phyloP scores from a whole-genome alignment of 2,888 invertebrate genomes.

The Callinectes sapidus region DNA sequence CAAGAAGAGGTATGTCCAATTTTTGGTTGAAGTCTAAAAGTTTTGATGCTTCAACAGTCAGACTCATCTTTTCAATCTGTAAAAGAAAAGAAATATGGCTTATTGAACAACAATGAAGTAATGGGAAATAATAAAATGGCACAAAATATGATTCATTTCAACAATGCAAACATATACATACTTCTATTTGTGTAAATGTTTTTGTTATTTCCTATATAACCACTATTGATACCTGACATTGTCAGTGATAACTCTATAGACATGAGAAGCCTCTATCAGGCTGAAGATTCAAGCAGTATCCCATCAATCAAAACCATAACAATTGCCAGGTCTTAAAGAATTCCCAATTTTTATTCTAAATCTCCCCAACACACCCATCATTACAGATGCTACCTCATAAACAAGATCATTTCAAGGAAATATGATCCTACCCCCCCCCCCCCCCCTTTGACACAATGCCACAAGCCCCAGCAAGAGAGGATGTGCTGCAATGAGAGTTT shows the following conservation, averaged over 20 bases:
- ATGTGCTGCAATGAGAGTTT: neutral
- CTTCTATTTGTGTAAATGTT: no score
- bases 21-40: conserved; percentile 97
- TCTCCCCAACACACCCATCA: neutral
- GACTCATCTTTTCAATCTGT: conserved; percentile 67
- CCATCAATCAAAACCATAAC: no score
- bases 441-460: neutral
- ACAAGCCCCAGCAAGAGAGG: neutral
- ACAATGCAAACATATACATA: no score
- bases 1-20: conserved; percentile 94
- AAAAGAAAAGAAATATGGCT: conserved; percentile 13
- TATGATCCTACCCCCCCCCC: neutral
- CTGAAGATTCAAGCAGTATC: no score
- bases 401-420: neutral
- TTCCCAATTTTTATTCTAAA: no score
- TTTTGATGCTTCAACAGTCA: conserved; percentile 76
- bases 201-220: no score
- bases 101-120: neutral
- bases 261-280: no score
- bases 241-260: no score
- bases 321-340: no score
- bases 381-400: neutral
- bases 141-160: neutral
- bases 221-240: no score
- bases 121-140: neutral